These are phyloP conservation scores for Prietella phreatophila DNA, from an alignment of 2,113 vertebrate genomes.

Conservation along the genomic window DNA sequence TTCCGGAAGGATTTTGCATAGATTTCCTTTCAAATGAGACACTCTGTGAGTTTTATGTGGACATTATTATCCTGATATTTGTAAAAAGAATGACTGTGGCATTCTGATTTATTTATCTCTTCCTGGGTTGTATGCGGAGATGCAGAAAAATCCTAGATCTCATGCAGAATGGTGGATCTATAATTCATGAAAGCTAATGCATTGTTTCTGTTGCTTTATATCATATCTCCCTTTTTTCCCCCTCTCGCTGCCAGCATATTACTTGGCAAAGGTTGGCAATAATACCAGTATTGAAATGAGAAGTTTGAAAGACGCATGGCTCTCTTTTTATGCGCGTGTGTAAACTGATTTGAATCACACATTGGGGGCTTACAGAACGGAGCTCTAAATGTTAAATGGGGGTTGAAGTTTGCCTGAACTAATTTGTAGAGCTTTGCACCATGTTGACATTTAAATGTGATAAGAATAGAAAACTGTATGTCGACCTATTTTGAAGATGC, in stretches of 20 bases:
- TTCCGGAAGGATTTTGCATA: conserved; percentile 57
- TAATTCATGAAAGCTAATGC: conserved; percentile 78
- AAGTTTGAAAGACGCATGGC: conserved; percentile 76
- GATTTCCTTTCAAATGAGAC: conserved; percentile 53
- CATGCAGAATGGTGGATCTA: conserved; percentile 66
- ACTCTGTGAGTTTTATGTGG: conserved; percentile 66
- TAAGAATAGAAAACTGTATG: conserved; percentile 85
- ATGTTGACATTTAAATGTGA: conserved; percentile 90
- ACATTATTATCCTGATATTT: conserved; percentile 64
- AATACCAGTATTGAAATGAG: conserved; percentile 77
- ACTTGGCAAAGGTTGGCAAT: conserved; percentile 74
- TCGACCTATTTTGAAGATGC: conserved; percentile 85
- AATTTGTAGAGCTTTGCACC: conserved; percentile 85
- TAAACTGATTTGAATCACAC: conserved; percentile 80
- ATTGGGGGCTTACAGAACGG: conserved; percentile 77
- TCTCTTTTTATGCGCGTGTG: conserved; percentile 68
- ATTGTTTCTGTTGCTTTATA: conserved; percentile 78
- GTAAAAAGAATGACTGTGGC: conserved; percentile 62
- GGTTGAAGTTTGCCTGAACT: conserved; percentile 85
- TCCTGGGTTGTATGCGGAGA: conserved; percentile 66
- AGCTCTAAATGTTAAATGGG: conserved; percentile 84
- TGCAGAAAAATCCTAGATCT: conserved; percentile 63
- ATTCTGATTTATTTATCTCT: conserved; percentile 70
- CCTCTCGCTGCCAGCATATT: conserved; percentile 56
- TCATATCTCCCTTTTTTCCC: conserved; percentile 56